A percentile compares a stretch with the other conserved stretches of the same genome.
Conservation (phyloP, 2,113 vertebrate genomes). For the Athene noctua region DNA sequence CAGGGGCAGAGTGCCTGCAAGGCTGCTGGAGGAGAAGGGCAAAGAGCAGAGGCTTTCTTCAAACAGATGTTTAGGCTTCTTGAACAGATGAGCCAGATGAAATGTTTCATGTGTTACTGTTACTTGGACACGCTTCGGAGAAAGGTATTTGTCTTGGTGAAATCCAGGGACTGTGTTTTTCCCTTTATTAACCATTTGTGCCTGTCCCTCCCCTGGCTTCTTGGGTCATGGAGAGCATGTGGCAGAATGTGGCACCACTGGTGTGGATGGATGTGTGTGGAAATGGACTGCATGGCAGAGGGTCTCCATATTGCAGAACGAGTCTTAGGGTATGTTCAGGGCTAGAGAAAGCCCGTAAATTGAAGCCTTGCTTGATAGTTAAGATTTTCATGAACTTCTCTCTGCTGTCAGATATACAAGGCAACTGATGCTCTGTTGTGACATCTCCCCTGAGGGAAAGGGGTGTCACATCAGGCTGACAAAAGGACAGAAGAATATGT, state of each 20-base stretch:
- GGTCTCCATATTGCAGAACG: neutral
- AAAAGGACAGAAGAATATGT: neutral
- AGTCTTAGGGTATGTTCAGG: neutral
- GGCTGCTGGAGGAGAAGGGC: neutral
- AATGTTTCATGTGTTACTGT: rapidly evolving
- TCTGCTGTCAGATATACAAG: neutral
- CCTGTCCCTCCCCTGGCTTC: neutral
- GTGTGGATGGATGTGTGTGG: neutral
- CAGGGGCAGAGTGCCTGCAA: neutral
- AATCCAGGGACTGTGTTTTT: neutral
- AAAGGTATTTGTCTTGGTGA: neutral
- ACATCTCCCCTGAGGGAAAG: neutral
- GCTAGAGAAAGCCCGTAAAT: neutral
- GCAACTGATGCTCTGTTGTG: neutral
- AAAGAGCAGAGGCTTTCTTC: neutral
- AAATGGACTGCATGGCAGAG: neutral
- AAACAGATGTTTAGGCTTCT: neutral
- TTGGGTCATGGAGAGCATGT: neutral
- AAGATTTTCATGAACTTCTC: neutral
- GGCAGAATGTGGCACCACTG: neutral
- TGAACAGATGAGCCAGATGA: neutral
- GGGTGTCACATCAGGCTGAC: neutral
- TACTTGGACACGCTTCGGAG: neutral
- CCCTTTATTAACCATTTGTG: neutral
- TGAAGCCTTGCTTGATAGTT: neutral